Percentiles rank a stretch among this genome's conserved stretches.
Conservation (phyloP, 2,797 vertebrate genomes). For the Chrysocyon brachyurus region DNA sequence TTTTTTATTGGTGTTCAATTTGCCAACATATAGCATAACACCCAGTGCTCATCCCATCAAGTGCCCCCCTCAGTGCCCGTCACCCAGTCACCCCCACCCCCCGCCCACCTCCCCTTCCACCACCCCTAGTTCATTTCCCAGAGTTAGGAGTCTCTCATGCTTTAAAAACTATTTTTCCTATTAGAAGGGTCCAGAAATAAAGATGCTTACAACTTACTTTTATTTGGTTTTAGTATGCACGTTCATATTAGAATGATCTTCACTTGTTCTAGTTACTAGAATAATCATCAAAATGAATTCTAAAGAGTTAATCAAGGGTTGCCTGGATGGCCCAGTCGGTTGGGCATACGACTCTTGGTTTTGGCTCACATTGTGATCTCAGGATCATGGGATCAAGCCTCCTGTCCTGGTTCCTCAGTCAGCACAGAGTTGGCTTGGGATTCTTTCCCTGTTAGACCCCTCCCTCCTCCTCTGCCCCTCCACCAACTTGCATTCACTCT, state of each 20-base stretch:
- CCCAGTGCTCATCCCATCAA: too few relatives aligned
- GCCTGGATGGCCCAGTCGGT: neutral
- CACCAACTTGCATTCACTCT: neutral
- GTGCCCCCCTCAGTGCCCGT: too few relatives aligned
- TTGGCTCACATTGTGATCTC: neutral
- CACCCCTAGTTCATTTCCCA: too few relatives aligned
- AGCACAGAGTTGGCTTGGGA: neutral
- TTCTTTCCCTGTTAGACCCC: neutral
- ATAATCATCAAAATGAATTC: neutral
- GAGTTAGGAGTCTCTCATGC: too few relatives aligned
- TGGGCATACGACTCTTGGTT: neutral
- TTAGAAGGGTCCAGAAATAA: neutral
- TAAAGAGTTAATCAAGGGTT: neutral
- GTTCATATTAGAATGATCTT: neutral
- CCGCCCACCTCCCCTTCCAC: too few relatives aligned
- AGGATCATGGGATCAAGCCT: too few relatives aligned
- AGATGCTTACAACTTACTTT: neutral
- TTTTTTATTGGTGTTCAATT: too few relatives aligned
- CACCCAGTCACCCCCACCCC: too few relatives aligned
- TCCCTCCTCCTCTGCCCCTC: neutral
- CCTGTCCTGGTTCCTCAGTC: neutral
- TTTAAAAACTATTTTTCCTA: neutral
- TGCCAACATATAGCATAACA: too few relatives aligned
- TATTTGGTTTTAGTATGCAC: neutral
- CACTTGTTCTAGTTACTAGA: neutral